phyloP scores from a whole-genome alignment of 2,113 vertebrate species.

The Edolisoma coerulescens region DNA sequence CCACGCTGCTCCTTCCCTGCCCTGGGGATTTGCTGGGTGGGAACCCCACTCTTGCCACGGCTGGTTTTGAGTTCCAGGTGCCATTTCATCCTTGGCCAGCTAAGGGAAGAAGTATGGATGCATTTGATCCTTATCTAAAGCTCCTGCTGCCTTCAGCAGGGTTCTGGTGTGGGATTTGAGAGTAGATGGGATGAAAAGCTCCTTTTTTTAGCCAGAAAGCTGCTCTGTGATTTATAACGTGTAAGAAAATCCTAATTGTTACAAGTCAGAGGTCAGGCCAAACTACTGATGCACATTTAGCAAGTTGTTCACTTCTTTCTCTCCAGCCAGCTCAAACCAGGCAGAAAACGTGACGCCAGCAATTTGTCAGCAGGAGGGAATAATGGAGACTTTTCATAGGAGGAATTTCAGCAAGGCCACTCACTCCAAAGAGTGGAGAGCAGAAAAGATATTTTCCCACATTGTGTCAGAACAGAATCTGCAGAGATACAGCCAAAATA shows the following conservation, averaged over 20 bases:
- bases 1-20: not conserved
- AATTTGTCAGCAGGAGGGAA: not conserved
- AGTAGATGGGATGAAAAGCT: not conserved
- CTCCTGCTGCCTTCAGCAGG: not conserved
- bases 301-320: not conserved
- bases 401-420: not conserved
- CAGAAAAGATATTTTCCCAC: not conserved
- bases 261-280: not conserved
- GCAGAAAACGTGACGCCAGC: not conserved
- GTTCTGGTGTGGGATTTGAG: not conserved
- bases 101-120: not conserved
- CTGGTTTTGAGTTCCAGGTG: not conserved
- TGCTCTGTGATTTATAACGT: not conserved
- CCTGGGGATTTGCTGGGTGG: not conserved
- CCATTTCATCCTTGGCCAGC: not conserved
- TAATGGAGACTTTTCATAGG: not conserved
- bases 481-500: not conserved
- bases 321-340: not conserved
- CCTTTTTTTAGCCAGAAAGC: not conserved
- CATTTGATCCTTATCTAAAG: not conserved
- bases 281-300: not conserved
- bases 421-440: not conserved
- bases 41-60: not conserved
- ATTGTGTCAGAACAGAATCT: not conserved
- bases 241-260: not conserved